These are phyloP conservation scores for Pogona vitticeps DNA, from an alignment of 2,113 vertebrate genomes.

Conservation along the genomic window DNA sequence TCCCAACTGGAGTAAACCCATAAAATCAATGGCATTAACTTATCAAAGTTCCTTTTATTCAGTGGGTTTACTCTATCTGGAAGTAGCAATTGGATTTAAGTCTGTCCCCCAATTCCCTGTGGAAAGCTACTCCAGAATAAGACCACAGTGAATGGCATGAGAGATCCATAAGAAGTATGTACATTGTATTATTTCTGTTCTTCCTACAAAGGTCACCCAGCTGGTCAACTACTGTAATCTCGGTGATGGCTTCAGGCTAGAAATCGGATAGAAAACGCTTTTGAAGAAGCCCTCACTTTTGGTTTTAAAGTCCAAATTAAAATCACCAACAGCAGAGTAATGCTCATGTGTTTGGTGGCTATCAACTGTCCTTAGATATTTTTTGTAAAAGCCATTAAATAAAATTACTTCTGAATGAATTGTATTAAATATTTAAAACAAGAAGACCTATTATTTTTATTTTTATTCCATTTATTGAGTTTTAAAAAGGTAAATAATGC, in stretches of 20 bases:
- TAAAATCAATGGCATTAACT: no score
- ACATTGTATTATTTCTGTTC: background rate
- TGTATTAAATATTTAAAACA: constrained; percentile 1
- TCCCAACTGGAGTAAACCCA: no score
- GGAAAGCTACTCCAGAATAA: background rate
- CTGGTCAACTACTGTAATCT: background rate
- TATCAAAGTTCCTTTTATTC: no score
- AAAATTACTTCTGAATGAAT: constrained; percentile 4
- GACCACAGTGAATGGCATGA: background rate
- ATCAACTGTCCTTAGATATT: background rate
- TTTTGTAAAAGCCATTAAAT: background rate
- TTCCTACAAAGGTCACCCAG: background rate
- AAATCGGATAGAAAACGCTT: background rate
- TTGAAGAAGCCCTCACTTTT: background rate
- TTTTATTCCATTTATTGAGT: constrained; percentile 12
- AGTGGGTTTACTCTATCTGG: no score
- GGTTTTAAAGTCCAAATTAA: background rate
- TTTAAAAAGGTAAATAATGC: constrained; percentile 21
- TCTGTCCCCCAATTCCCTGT: background rate
- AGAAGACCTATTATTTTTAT: background rate
- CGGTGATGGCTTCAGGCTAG: background rate
- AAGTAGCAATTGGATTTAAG: no score
- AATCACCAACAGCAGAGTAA: background rate
- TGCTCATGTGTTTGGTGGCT: background rate
- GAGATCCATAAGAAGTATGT: background rate